Base-by-base conservation (phyloP, 2,113 vertebrate genomes). In the Mormoops blainvillei region DNA sequence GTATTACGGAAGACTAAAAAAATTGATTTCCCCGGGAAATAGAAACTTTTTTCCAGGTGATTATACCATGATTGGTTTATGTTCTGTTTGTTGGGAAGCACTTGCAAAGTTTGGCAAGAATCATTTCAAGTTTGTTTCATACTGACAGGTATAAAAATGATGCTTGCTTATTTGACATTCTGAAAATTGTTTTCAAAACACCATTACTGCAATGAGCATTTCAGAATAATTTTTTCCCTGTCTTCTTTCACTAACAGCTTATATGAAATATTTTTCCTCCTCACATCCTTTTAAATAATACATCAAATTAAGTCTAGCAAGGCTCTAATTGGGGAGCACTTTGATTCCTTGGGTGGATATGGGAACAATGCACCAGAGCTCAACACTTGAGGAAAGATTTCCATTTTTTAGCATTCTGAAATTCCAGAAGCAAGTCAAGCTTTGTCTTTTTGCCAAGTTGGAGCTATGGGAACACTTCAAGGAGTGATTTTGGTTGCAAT, bases 401-500 rank as follows among this genome's bases (percentile, higher is more conserved):
- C 28, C 52, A 65, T 41, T 54, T 67, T 91, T 58, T 6, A 78
- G 54, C 36, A 50, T 56, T 84, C 74, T 87, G 14, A 45, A 96
- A 77, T 89, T 95, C 31, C 41, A 82, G 70, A 81, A 52, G 26
- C 19, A 84, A 95, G 48, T 84, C 65, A 58, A 74, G 26, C 31
- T 94, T 87, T 85, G 11, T 88, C 70, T 87, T 91, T 95, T 93
- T 92, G 68, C 61, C 78, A 92, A 95, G n/a, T 83, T 88, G 41
- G 28, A 94, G 28, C 24, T 81, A 88, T 48, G 24, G 54, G 74
- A 96, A 90, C 43, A 78, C 63, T 80, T 90, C 45, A 52, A 71
- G 67, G 87, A 86, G 48, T 86, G 45, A 93, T 86, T 94, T 80
- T 43, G 16, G 24, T 71, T 68, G 82, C 20, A 52, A 84, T 88